These are phyloP conservation scores for Limanda limanda DNA, from an alignment of 2,113 vertebrate species.

Conservation along the genomic window DNA sequence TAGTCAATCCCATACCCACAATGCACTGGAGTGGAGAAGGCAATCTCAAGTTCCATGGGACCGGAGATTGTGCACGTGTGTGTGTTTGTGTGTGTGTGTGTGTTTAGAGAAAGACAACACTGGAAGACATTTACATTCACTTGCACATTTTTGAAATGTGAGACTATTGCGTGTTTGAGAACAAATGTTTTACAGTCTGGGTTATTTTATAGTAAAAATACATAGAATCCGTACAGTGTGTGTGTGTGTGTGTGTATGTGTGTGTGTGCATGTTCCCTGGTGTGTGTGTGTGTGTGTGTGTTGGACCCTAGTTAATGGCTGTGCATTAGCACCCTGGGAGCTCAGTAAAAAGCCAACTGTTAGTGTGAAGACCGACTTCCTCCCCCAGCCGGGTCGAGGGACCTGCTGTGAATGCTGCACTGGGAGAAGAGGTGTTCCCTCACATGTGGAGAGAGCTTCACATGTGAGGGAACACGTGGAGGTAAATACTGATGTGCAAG, in stretches of 20 bases:
- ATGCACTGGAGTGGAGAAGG: slow-evolving; percentile 58
- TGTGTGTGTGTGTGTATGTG: background rate
- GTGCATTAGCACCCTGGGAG: slow-evolving; percentile 30
- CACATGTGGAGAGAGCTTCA: too few species aligned
- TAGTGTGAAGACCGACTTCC: slow-evolving; percentile 9
- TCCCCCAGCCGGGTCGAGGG: background rate
- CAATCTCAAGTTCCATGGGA: slow-evolving; percentile 43
- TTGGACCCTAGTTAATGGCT: slow-evolving; percentile 26
- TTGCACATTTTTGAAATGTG: background rate
- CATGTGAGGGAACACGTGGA: too few species aligned
- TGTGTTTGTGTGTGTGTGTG: background rate
- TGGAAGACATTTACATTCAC: background rate
- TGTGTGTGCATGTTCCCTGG: background rate
- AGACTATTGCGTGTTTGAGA: slow-evolving; percentile 7
- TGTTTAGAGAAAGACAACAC: background rate
- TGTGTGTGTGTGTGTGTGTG: slow-evolving; percentile 22
- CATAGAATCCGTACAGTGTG: background rate
- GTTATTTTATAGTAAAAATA: background rate
- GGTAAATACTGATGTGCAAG: too few species aligned
- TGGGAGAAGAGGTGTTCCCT: background rate
- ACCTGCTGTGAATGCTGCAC: slow-evolving; percentile 5
- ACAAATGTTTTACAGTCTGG: background rate
- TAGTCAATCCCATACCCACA: slow-evolving; percentile 61
- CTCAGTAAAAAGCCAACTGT: slow-evolving; percentile 10
- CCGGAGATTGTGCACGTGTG: slow-evolving; percentile 1